These are phyloP conservation scores for Corythaeola cristata DNA, from an alignment of 2,113 vertebrate genomes.

Conservation along the genomic window DNA sequence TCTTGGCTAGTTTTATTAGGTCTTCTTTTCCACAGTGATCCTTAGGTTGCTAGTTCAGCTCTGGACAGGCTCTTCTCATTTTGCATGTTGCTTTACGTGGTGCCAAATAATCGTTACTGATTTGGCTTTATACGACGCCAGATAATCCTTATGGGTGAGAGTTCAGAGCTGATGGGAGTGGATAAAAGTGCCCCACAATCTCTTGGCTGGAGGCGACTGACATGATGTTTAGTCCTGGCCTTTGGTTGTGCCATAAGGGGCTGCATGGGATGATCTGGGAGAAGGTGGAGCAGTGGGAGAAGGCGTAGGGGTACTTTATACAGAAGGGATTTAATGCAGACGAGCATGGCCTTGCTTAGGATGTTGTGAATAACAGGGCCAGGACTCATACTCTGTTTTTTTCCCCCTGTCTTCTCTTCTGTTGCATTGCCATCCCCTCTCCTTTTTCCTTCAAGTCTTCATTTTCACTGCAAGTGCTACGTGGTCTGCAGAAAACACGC, in stretches of 20 bases:
- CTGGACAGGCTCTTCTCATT: background rate
- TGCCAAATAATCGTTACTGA: too few relatives aligned
- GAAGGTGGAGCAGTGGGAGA: background rate
- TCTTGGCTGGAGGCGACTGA: background rate
- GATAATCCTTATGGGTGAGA: background rate
- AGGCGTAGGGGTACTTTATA: background rate
- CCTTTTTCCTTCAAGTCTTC: background rate
- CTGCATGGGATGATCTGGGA: background rate
- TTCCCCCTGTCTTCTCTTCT: background rate
- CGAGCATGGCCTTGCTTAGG: background rate
- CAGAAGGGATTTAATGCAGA: background rate
- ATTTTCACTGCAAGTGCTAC: background rate
- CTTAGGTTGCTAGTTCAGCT: background rate
- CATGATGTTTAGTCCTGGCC: background rate
- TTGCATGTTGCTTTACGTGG: background rate
- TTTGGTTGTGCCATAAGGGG: background rate
- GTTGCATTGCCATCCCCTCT: background rate
- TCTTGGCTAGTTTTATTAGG: background rate
- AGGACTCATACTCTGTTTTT: background rate
- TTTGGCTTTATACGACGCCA: background rate
- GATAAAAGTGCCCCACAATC: background rate
- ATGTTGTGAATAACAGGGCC: background rate
- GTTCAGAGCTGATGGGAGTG: background rate
- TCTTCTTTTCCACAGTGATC: background rate
- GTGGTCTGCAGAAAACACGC: background rate